These are phyloP conservation scores for Choloepus hoffmanni DNA, from an alignment of 2,113 vertebrate genomes.

Conservation along the genomic window DNA sequence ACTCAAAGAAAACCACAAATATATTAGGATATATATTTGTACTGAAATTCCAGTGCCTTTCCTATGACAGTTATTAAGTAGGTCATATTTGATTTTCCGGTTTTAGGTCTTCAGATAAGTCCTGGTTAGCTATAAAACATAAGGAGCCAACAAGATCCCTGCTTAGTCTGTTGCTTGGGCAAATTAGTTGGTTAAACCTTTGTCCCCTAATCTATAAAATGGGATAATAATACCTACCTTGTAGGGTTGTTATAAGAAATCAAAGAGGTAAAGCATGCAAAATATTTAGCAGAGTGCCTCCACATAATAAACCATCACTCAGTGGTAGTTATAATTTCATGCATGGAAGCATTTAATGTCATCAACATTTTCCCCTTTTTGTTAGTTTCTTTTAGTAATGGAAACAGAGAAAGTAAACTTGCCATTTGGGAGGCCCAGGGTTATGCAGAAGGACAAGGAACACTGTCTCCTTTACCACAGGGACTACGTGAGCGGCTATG, in stretches of 20 bases:
- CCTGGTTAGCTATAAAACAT: not conserved
- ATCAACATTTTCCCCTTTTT: constrained; percentile 25
- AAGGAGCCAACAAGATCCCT: not conserved
- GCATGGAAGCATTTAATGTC: not conserved
- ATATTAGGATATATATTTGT: not conserved
- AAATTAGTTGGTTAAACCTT: not conserved
- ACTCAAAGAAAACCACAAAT: not conserved
- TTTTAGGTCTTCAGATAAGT: not conserved
- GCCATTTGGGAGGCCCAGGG: constrained; percentile 90
- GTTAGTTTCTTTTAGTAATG: constrained; percentile 81
- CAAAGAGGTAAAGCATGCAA: constrained; percentile 25
- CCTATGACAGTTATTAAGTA: not conserved
- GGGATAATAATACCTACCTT: not conserved
- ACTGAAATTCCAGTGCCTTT: not conserved
- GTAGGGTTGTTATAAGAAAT: not conserved
- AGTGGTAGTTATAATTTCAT: not conserved
- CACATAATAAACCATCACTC: not conserved
- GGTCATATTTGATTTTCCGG: not conserved
- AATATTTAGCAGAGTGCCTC: not conserved
- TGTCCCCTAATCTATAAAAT: not conserved
- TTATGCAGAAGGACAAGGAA: constrained; percentile 84
- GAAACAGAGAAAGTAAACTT: constrained; percentile 75
- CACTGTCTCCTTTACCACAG: constrained; percentile 93
- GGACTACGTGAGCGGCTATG: constrained; percentile 92
- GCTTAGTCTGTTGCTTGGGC: not conserved